Percentiles rank a stretch among this genome's conserved stretches.
Conservation (phyloP, 2,797 vertebrate genomes). For the Pseudochromis fuscus region DNA sequence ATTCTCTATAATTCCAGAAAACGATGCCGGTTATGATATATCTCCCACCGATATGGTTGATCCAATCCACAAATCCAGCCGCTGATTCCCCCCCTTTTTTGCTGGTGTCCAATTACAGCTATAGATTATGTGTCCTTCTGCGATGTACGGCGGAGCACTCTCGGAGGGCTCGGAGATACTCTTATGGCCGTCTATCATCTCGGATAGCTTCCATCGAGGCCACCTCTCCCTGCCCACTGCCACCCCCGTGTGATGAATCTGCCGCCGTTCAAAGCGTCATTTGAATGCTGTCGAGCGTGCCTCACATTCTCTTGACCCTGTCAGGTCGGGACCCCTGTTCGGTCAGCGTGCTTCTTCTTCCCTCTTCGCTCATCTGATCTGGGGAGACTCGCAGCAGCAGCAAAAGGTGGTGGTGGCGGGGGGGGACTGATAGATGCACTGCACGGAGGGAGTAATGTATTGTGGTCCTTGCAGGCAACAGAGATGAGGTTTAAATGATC, state of each 20-base stretch:
- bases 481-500: constrained; percentile 84
- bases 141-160: constrained; percentile 32
- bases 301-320: constrained; percentile 67
- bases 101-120: constrained; percentile 57
- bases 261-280: constrained; percentile 59
- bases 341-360: constrained; percentile 24
- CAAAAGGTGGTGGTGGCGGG: no score
- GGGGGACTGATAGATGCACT: constrained; percentile 74
- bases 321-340: constrained; percentile 51
- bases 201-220: constrained; percentile 65
- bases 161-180: constrained; percentile 47
- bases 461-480: constrained; percentile 72
- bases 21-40: constrained; percentile 23
- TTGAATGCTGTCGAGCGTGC: constrained; percentile 40
- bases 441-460: constrained; percentile 68
- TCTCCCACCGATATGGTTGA: constrained; percentile 20
- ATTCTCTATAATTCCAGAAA: constrained; percentile 44
- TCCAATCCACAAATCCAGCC: constrained; percentile 59
- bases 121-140: constrained; percentile 66
- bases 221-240: constrained; percentile 35
- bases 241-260: constrained; percentile 72
- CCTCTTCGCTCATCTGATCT: constrained; percentile 61
- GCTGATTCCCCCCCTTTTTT: constrained; percentile 58
- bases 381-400: constrained; percentile 54
- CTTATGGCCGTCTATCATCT: constrained; percentile 65